Percentiles rank a stretch among this genome's conserved stretches.
Conservation (phyloP, 64 coral and sea anemone species). For the Catalaphyllia jardinei region DNA sequence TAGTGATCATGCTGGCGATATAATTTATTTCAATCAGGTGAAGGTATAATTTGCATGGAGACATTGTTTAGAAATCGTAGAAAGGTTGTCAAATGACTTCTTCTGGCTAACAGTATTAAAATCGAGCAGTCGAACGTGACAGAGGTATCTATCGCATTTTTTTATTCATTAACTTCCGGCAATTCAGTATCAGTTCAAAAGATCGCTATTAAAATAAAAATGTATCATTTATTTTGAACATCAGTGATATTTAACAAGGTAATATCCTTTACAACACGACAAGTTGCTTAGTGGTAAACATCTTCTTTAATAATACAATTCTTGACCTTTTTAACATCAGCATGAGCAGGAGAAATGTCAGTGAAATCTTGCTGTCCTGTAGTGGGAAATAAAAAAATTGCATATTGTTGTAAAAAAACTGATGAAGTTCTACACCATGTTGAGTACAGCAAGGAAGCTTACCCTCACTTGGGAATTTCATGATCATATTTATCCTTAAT, state of each 20-base stretch:
- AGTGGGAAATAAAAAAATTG: background rate
- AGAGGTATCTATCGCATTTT: too few species aligned
- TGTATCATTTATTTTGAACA: background rate
- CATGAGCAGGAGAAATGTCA: background rate
- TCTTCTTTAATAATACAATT: background rate
- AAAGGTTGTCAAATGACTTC: too few species aligned
- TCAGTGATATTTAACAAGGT: too few species aligned
- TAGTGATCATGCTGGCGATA: too few species aligned
- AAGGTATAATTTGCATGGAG: too few species aligned
- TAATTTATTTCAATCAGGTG: too few species aligned
- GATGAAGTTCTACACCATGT: background rate
- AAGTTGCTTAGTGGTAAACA: background rate
- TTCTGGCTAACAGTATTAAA: too few species aligned
- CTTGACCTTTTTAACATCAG: background rate
- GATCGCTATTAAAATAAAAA: background rate
- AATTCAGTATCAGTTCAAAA: too few species aligned
- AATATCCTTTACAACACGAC: background rate
- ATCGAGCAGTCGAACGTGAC: too few species aligned
- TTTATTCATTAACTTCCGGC: too few species aligned
- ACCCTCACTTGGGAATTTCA: conserved; percentile 61
- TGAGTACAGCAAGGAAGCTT: background rate
- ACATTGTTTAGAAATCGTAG: too few species aligned
- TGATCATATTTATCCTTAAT: conserved; percentile 82
- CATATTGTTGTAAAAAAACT: background rate
- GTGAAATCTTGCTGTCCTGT: background rate